Evolutionary conservation across 2,888 invertebrate species (phyloP), one percentile per base, ranked within the genome.

Genomic region (Cecidostiba fungosa): DNA sequence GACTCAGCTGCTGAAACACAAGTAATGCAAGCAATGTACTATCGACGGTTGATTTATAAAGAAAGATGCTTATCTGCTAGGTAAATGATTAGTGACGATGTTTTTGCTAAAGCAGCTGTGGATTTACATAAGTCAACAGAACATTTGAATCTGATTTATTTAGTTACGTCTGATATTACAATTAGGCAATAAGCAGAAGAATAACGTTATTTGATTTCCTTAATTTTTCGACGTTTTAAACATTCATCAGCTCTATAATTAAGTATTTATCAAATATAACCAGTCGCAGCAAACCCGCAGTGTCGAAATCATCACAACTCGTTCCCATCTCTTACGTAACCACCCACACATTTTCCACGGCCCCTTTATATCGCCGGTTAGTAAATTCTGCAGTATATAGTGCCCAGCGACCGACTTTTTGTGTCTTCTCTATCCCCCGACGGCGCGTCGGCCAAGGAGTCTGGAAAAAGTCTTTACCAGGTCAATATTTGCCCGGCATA

Each of bases 401-500:
- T 59, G n/a, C 8, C n/a, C 6, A 23, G 54, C 43, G 43, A 43
- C n/a, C n/a, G 54, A 59, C 23, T 59, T 59, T 59, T 59, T 59
- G 54, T 8, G 8, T n/a, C 54, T 8, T 19, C 19, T 59, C 1
- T 59, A 59, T 59, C n/a, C 54, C n/a, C 54, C 54, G 19, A 19
- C 19, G 19, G 3, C 62, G 26, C 62, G 62, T 8, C 62, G 1
- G 26, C 12, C 12, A 26, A 66, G 14, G 62, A 26, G 26, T 0
- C 26, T 14, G 29, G 43, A 47, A 73, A 70, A 73, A 16, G 73
- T 16, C 47, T 73, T 73, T 43, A 47, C 47, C 26, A 14, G 73
- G 73, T 73, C 73, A 73, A 73, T 73, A 47, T 73, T 73, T 73
- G 73, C 26, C 29, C 66, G 29, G 26, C 12, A 29, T 29, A 26